Base-by-base conservation (phyloP, 2,888 invertebrate species). In the Drosophila diplacantha region DNA sequence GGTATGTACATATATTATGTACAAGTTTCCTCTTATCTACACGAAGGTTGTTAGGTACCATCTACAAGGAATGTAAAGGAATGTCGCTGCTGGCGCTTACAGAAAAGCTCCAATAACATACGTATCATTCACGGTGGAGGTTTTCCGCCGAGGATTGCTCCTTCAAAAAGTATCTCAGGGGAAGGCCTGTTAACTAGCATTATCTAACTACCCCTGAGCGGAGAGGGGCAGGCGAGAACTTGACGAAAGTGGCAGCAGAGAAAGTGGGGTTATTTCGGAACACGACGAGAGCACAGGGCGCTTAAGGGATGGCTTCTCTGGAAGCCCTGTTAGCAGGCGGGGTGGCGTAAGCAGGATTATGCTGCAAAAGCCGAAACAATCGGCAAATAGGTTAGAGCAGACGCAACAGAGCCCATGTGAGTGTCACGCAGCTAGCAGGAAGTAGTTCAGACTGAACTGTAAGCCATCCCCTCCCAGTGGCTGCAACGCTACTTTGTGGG, bases 131-230 rank as follows among this genome's bases (percentile, higher is more conserved):
- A 12, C 6, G 26, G 7, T 18, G 29, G 18, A 51, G 20, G 37
- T 12, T n/a, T 31, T 9, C 5, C 16, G 9, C 32, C 31, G 14
- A 8, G 18, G 18, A 9, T 11, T 3, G 16, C 43, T 32, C 20
- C 68, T 34, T 32, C 37, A 46, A 47, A 66, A 16, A 18, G 9
- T 16, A 32, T 29, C 31, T 24, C 22, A 63, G 64, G 69, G 59
- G 69, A 34, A 22, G 53, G 9, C 2, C 47, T 70, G 56, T 50
- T 56, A 43, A 6, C 26, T 58, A 54, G 61, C 55, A 69, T 77
- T 81, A 83, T 77, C 78, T 74, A 72, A 67, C 49, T 37, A 62
- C 83, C 83, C 83, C 83, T 73, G 26, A 3, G 37, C 6, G 14
- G 4, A 14, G 0, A 69, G 71, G 75, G 71, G 78, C 35, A 72